Conservation (phyloP, 2,888 invertebrate species). For the Boloria euphrosyne region DNA sequence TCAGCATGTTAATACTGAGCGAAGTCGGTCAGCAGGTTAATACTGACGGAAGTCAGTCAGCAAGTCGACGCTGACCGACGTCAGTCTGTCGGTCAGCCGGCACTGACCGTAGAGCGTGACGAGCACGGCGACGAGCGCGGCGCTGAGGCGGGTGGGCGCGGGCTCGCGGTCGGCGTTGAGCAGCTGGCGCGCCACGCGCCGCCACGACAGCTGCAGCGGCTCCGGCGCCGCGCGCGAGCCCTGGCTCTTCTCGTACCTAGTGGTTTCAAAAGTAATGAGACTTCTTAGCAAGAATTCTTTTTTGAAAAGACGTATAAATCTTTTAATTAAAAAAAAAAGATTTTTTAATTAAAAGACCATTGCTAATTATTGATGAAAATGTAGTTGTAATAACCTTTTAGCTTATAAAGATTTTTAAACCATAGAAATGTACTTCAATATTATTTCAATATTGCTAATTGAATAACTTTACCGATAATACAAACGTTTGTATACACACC, state of each 20-base stretch:
- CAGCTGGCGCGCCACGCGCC: slow-evolving; percentile 63
- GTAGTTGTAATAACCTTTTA: background rate
- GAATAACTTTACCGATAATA: background rate
- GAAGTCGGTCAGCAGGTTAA: no score
- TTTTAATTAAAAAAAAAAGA: background rate
- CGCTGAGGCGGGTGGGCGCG: slow-evolving; percentile 71
- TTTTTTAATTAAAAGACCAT: no score
- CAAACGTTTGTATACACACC: slow-evolving; percentile 67
- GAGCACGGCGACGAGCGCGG: slow-evolving; percentile 68
- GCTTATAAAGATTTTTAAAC: no score
- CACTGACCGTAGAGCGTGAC: slow-evolving; percentile 77
- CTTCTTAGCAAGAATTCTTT: no score
- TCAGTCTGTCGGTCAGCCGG: no score
- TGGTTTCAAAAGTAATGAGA: no score
- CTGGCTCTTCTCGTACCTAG: slow-evolving; percentile 62
- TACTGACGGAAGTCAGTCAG: no score
- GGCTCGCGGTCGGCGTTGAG: slow-evolving; percentile 62
- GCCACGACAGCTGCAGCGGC: slow-evolving; percentile 45
- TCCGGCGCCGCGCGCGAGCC: slow-evolving; percentile 50
- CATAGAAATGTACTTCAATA: no score
- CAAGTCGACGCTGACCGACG: no score
- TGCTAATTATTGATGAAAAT: no score
- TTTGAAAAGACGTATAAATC: background rate
- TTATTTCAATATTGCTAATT: no score
- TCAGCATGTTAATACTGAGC: no score